These are phyloP conservation scores for Ctenomys sociabilis DNA, from an alignment of 2,113 vertebrate genomes.

Conservation along the genomic window DNA sequence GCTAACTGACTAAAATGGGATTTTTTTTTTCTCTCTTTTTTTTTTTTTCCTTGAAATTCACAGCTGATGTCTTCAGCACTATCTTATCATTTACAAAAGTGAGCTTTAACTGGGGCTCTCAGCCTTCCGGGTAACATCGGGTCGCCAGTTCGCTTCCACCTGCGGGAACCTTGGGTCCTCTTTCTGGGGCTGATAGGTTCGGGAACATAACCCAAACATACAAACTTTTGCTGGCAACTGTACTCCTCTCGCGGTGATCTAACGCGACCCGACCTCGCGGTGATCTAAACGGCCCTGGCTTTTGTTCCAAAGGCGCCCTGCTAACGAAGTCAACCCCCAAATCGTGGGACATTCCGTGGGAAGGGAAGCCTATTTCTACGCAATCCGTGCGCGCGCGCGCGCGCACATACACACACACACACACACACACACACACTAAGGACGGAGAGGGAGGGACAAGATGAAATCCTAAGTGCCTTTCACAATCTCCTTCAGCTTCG, in stretches of 20 bases:
- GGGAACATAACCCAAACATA: background rate
- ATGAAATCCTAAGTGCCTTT: background rate
- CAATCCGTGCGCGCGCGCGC: no score
- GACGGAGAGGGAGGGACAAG: background rate
- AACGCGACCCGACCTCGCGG: background rate
- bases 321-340: background rate
- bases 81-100: constrained; percentile 35
- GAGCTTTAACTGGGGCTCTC: background rate
- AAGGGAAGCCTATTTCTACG: background rate
- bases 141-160: background rate
- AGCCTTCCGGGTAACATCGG: background rate
- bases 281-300: background rate
- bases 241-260: background rate
- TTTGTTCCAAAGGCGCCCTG: constrained; percentile 66
- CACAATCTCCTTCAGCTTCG: background rate
- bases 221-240: constrained; percentile 70
- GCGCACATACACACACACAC: background rate
- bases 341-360: background rate
- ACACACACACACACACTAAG: background rate
- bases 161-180: background rate
- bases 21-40: background rate
- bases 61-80: background rate
- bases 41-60: background rate
- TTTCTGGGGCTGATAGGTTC: background rate
- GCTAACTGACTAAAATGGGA: constrained; percentile 29